Evolutionary conservation across 2,797 vertebrate species (phyloP).

Genomic region (Pseudopleuronectes americanus): DNA sequence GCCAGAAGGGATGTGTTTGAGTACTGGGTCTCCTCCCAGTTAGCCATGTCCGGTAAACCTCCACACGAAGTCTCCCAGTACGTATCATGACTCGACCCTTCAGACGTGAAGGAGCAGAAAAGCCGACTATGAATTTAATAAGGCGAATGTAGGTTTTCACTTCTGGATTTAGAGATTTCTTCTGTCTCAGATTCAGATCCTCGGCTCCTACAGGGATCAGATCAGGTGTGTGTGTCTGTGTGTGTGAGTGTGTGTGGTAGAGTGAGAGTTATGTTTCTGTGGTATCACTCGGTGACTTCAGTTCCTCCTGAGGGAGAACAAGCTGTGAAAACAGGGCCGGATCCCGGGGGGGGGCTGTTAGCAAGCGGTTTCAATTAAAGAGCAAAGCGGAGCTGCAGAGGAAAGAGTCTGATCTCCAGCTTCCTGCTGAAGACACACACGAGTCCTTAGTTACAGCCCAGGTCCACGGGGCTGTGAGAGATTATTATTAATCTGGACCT

Average conservation of each 20-base stretch:
- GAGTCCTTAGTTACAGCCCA: constrained; percentile 54
- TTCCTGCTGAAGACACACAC: constrained; percentile 55
- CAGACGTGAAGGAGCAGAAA: too few relatives aligned
- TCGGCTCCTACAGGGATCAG: constrained; percentile 20
- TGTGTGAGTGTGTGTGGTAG: constrained; percentile 1
- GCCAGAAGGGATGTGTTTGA: too few relatives aligned
- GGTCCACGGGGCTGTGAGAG: neutral
- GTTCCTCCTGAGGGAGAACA: constrained; percentile 15
- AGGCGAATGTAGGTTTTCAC: too few relatives aligned
- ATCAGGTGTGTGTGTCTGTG: constrained; percentile 10
- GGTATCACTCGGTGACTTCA: constrained; percentile 20
- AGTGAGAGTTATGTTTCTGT: constrained; percentile 11
- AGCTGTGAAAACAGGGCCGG: constrained; percentile 45
- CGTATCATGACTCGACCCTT: too few relatives aligned
- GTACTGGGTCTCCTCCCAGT: too few relatives aligned
- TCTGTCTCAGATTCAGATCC: constrained; percentile 25
- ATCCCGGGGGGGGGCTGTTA: constrained; percentile 72
- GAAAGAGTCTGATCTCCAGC: constrained; percentile 50
- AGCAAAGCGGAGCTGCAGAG: constrained; percentile 34
- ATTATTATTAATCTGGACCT: neutral
- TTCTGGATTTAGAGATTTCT: too few relatives aligned
- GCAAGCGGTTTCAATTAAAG: constrained; percentile 66
- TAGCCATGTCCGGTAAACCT: too few relatives aligned
- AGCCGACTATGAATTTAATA: too few relatives aligned
- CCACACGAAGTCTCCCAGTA: too few relatives aligned